Conservation (phyloP, 1,140 invertebrate genomes). For the Aricia agestis region DNA sequence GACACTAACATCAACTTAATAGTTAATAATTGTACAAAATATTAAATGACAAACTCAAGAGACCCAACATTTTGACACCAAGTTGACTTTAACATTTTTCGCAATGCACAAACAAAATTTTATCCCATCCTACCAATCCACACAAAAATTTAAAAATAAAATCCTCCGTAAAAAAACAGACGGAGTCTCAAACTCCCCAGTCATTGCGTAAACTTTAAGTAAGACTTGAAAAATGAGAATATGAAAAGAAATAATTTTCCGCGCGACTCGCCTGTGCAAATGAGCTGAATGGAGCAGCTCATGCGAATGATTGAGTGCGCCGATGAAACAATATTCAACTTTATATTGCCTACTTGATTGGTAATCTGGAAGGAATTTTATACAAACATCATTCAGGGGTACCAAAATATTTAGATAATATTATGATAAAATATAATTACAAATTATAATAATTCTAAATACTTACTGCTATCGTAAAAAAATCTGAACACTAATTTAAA, state of each 20-base stretch:
- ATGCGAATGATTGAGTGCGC: constrained; percentile 75
- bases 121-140: not conserved
- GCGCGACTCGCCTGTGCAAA: constrained; percentile 75
- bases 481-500: too few relatives aligned
- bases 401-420: not conserved
- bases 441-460: too few relatives aligned
- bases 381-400: not conserved
- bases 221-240: constrained; percentile 73
- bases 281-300: constrained; percentile 73
- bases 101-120: too few relatives aligned
- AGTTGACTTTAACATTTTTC: too few relatives aligned
- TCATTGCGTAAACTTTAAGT: constrained; percentile 64
- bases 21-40: too few relatives aligned
- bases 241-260: constrained; percentile 78
- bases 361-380: constrained; percentile 30
- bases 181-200: constrained; percentile 47
- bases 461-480: too few relatives aligned
- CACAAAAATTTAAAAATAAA: not conserved
- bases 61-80: too few relatives aligned
- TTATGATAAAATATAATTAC: too few relatives aligned
- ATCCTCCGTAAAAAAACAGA: constrained; percentile 44
- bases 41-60: too few relatives aligned
- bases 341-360: constrained; percentile 36
- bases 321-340: constrained; percentile 60
- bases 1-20: too few relatives aligned